A percentile compares a stretch with the other conserved stretches of the same genome.
Evolutionary conservation across 2,888 invertebrate species (phyloP).

Genomic region (Agrochola circellaris): DNA sequence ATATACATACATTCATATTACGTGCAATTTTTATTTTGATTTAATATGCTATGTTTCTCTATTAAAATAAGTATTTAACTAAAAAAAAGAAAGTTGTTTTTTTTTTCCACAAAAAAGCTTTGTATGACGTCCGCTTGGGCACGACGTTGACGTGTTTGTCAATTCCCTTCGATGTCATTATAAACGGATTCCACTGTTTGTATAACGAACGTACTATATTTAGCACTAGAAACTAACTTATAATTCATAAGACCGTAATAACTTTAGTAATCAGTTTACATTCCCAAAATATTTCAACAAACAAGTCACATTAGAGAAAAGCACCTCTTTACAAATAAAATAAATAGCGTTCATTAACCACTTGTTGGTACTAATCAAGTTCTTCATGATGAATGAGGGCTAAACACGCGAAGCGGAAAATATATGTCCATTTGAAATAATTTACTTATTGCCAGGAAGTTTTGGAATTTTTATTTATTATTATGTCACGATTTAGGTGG

Average conservation of each 20-base stretch:
- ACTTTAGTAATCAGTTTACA: background rate
- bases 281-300: slow-evolving; percentile 9
- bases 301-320: slow-evolving; percentile 12
- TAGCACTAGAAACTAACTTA: background rate
- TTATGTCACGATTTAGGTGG: background rate
- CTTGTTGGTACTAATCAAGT: slow-evolving; percentile 51
- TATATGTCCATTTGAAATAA: slow-evolving; percentile 25
- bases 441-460: slow-evolving; percentile 11
- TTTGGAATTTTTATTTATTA: background rate
- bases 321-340: slow-evolving; percentile 12
- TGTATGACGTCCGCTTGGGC: too few species aligned
- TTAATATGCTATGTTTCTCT: too few species aligned
- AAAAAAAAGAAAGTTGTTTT: too few species aligned
- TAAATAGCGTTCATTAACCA: slow-evolving; percentile 38
- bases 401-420: slow-evolving; percentile 45
- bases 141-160: too few species aligned
- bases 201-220: background rate
- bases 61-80: too few species aligned
- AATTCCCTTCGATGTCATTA: too few species aligned
- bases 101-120: too few species aligned
- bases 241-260: background rate
- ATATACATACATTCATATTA: too few species aligned
- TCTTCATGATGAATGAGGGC: slow-evolving; percentile 26
- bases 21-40: too few species aligned
- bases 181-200: too few species aligned